Evolutionary conservation across 2,113 vertebrate species (phyloP).

Genomic region (Phaetusa simplex): DNA sequence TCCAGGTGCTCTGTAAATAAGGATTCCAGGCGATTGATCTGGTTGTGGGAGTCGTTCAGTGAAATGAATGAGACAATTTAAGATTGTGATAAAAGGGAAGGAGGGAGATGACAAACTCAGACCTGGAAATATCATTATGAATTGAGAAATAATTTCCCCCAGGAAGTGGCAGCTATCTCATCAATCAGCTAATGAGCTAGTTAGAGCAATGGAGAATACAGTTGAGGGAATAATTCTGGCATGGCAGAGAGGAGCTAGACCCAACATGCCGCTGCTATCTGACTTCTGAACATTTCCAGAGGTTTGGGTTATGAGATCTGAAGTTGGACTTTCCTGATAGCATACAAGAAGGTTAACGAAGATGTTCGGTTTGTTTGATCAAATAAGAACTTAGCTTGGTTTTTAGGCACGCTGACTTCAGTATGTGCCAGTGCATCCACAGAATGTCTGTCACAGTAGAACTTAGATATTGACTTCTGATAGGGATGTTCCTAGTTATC

Average conservation of each 20-base stretch:
- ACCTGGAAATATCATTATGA: neutral
- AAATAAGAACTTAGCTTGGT: neutral
- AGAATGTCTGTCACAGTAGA: neutral
- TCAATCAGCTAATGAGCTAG: constrained; percentile 41
- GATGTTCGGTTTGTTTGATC: neutral
- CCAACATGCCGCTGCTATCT: neutral
- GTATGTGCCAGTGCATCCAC: neutral
- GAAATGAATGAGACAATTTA: neutral
- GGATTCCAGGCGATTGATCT: neutral
- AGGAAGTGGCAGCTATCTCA: constrained; percentile 18
- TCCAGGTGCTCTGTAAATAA: neutral
- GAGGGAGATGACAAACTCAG: neutral
- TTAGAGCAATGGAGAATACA: neutral
- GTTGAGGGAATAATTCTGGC: neutral
- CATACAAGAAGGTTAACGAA: neutral
- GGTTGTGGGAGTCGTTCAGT: neutral
- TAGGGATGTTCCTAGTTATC: neutral
- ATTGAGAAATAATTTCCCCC: neutral
- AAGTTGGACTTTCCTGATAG: neutral
- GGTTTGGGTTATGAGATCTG: neutral
- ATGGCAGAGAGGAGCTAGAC: neutral
- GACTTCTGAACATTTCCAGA: neutral
- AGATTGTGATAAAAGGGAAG: neutral
- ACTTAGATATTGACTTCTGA: rapidly evolving
- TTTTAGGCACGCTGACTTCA: neutral